These are phyloP conservation scores for Anoura caudifer DNA, from an alignment of 2,113 vertebrate genomes.

Conservation along the genomic window DNA sequence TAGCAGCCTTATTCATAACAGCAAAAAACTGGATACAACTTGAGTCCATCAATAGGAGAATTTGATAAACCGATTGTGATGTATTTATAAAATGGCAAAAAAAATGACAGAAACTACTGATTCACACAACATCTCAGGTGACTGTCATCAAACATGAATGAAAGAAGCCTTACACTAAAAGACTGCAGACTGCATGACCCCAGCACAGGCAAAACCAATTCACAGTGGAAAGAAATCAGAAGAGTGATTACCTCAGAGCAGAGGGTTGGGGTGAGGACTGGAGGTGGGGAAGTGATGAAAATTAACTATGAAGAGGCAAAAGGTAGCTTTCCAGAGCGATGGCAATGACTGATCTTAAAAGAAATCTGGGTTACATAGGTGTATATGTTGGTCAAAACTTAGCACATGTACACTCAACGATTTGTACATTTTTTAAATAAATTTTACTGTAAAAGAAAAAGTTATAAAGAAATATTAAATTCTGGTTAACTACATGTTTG, in stretches of 20 bases:
- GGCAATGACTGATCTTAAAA: background rate
- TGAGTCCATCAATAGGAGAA: background rate
- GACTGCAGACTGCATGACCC: background rate
- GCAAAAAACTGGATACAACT: background rate
- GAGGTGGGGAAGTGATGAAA: background rate
- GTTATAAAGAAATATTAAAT: slow-evolving; percentile 1
- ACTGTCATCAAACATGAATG: background rate
- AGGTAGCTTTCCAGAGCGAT: background rate
- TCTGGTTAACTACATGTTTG: background rate
- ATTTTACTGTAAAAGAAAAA: background rate
- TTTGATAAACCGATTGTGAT: background rate
- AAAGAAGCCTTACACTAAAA: background rate
- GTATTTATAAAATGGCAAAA: background rate
- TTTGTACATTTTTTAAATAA: background rate
- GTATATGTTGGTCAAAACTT: background rate
- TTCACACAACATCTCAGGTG: background rate
- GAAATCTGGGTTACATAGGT: background rate
- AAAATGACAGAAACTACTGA: background rate
- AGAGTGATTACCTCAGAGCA: background rate
- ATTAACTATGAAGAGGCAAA: background rate
- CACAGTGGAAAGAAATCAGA: background rate
- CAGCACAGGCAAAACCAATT: background rate
- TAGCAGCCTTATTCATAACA: background rate
- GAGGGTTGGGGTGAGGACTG: background rate
- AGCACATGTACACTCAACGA: background rate